phyloP scores from a whole-genome alignment of 2,113 vertebrate species.

The Boulengeromyrus knoepffleri region DNA sequence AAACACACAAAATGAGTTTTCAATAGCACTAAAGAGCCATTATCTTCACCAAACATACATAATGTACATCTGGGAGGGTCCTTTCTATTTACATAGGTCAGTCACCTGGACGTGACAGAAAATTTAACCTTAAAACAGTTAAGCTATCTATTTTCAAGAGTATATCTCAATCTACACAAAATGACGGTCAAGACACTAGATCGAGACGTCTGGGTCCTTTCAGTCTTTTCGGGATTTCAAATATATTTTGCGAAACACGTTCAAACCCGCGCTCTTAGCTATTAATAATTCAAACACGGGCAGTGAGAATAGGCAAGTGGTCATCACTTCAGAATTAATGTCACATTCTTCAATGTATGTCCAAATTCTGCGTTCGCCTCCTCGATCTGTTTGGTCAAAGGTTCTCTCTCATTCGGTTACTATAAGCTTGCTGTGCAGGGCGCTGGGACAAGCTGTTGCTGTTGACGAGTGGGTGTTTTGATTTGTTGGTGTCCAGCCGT shows the following conservation, averaged over 20 bases:
- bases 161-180: constrained; percentile 7
- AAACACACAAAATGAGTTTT: constrained; percentile 42
- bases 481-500: constrained; percentile 64
- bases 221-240: neutral
- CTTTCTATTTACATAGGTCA: constrained; percentile 14
- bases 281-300: neutral
- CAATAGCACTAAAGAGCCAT: constrained; percentile 44
- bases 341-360: neutral
- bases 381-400: constrained; percentile 53
- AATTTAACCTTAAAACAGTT: neutral
- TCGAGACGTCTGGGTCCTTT: neutral
- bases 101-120: constrained; percentile 2
- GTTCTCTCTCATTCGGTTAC: constrained; percentile 38
- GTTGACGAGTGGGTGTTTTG: constrained; percentile 72
- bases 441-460: constrained; percentile 74
- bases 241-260: neutral
- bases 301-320: neutral
- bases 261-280: neutral
- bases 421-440: constrained; percentile 77
- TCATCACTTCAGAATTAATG: constrained; percentile 17
- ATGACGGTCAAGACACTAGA: neutral
- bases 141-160: neutral
- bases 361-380: constrained; percentile 35
- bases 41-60: constrained; percentile 21
- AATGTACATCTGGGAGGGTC: constrained; percentile 13